Percentiles rank a stretch among this genome's conserved stretches.
phyloP scores from a whole-genome alignment of 2,797 vertebrate species.

The Muraenolepis orangiensis region DNA sequence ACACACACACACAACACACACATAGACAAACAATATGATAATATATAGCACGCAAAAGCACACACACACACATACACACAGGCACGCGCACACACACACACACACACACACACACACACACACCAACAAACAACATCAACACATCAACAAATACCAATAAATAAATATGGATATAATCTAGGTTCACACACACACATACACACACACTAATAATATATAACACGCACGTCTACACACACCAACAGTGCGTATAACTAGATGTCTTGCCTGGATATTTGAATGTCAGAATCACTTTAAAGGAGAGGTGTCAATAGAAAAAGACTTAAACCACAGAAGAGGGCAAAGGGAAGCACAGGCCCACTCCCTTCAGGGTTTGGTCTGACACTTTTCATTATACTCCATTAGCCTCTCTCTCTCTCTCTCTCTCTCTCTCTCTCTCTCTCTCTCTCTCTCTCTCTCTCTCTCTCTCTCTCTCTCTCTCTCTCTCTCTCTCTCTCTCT shows the following conservation, averaged over 20 bases:
- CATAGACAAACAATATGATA: not conserved
- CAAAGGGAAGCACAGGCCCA: not conserved
- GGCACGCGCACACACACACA: too few species aligned
- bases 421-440: not conserved
- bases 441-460: not conserved
- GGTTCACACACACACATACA: not conserved
- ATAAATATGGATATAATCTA: too few species aligned
- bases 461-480: too few species aligned
- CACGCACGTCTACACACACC: not conserved
- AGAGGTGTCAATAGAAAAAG: slow-evolving; percentile 30
- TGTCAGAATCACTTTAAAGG: slow-evolving; percentile 44
- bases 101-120: too few species aligned
- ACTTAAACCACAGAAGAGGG: slow-evolving; percentile 41
- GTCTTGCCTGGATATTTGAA: slow-evolving; percentile 43
- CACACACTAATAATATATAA: not conserved
- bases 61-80: too few species aligned
- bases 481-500: too few species aligned
- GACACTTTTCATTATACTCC: slow-evolving; percentile 35
- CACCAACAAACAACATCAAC: too few species aligned
- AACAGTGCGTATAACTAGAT: slow-evolving; percentile 19
- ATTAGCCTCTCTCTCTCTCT: slow-evolving; percentile 2
- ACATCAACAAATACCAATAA: too few species aligned
- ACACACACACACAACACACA: not conserved
- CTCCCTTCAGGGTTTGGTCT: slow-evolving; percentile 12
- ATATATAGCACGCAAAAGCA: not conserved